These are phyloP conservation scores for Hipposideros larvatus DNA, from an alignment of 2,797 vertebrate species.

Conservation along the genomic window DNA sequence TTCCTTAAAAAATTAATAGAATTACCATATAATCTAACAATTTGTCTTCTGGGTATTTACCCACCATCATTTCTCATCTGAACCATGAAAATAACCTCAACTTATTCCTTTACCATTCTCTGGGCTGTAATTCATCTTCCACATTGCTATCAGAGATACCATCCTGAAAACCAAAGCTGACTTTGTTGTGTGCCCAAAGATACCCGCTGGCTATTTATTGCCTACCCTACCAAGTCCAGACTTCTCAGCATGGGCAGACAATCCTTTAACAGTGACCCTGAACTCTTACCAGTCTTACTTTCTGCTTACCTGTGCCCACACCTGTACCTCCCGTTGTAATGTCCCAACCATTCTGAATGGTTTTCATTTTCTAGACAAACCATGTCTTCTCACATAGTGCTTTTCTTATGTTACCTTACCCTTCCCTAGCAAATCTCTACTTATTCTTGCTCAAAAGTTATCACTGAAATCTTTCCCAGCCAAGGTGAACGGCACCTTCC, in stretches of 20 bases:
- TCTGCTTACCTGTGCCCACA: neutral
- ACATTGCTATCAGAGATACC: neutral
- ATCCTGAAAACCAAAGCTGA: slow-evolving; percentile 41
- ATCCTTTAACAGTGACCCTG: neutral
- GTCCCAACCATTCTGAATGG: neutral
- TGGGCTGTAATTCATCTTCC: neutral
- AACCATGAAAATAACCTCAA: slow-evolving; percentile 32
- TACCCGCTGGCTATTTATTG: neutral
- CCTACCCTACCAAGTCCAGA: neutral
- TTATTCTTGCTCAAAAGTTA: slow-evolving; percentile 31
- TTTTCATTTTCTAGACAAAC: neutral
- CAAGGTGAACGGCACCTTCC: neutral
- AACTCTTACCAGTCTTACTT: slow-evolving; percentile 15
- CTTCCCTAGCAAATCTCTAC: slow-evolving; percentile 19
- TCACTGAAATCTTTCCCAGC: slow-evolving; percentile 20
- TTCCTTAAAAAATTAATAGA: neutral
- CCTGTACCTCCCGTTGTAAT: neutral
- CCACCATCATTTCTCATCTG: slow-evolving; percentile 20
- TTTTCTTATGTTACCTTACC: slow-evolving; percentile 53
- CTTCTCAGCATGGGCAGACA: neutral
- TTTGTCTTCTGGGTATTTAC: neutral
- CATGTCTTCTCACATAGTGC: slow-evolving; percentile 2
- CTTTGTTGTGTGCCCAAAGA: neutral
- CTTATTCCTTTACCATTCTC: neutral
- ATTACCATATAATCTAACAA: neutral